Percentiles rank a stretch among this genome's conserved stretches.
phyloP scores from a whole-genome alignment of 1,140 invertebrate genomes.

The Glossosoma conforme region DNA sequence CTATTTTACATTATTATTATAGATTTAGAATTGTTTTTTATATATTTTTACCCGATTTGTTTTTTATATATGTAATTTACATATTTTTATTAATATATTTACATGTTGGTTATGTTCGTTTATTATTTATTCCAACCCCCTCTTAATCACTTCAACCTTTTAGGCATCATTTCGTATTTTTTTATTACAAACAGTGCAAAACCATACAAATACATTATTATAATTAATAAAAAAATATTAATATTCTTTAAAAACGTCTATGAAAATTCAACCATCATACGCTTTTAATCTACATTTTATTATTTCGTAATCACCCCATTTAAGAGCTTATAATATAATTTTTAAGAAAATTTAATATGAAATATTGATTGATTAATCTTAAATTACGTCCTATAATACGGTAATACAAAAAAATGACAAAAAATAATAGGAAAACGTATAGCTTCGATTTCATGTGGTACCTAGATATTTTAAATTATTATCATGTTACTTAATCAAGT shows the following conservation, averaged over 20 bases:
- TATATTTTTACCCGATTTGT: conserved; percentile 14
- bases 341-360: no score
- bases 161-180: background rate
- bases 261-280: background rate
- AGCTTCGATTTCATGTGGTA: no score
- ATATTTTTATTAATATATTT: conserved; percentile 26
- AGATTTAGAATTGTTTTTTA: conserved; percentile 17
- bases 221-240: background rate
- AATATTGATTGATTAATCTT: no score
- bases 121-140: conserved; percentile 3
- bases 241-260: background rate
- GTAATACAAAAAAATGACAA: no score
- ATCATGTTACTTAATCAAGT: no score
- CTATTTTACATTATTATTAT: conserved; percentile 9
- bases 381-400: no score
- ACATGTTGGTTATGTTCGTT: conserved; percentile 20
- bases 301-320: conserved; percentile 1
- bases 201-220: background rate
- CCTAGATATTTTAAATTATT: no score
- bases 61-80: conserved; percentile 23
- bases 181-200: background rate
- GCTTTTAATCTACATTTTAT: background rate
- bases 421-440: no score
- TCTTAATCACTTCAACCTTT: background rate
- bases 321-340: no score